Conservation (phyloP, 2,797 vertebrate species). For the Lerista edwardsae region DNA sequence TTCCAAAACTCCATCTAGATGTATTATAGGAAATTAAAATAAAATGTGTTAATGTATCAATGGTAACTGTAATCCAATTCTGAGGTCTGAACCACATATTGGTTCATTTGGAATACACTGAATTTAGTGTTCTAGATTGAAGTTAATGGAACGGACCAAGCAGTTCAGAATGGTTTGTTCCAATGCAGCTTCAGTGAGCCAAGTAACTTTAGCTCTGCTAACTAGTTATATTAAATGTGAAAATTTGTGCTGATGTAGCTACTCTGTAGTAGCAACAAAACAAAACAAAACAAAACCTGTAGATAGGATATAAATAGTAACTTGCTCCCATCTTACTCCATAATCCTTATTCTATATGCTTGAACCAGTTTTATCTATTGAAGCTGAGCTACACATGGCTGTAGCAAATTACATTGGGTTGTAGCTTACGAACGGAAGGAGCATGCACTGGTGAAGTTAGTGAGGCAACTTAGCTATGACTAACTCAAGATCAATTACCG, state of each 20-base stretch:
- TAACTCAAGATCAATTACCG: not conserved
- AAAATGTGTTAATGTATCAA: conserved; percentile 22
- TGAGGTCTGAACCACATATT: conserved; percentile 4
- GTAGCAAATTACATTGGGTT: no score
- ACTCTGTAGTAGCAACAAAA: not conserved
- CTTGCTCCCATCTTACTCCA: not conserved
- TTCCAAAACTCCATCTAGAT: conserved; percentile 71
- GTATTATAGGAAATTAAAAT: conserved; percentile 49
- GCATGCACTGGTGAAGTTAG: no score
- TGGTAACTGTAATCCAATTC: not conserved
- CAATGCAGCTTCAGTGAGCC: not conserved
- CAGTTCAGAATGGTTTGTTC: not conserved
- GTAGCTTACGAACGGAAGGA: no score
- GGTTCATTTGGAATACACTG: conserved; percentile 3
- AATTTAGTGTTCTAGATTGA: not conserved
- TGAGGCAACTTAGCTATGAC: no score
- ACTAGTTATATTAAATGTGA: not conserved
- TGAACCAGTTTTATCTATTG: not conserved
- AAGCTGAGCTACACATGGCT: not conserved
- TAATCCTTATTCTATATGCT: not conserved
- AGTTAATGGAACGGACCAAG: not conserved
- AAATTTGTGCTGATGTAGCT: not conserved
- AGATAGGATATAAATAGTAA: not conserved
- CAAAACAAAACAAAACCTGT: no score
- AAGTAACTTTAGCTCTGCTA: not conserved